phyloP scores from a whole-genome alignment of 2,888 invertebrate genomes.

The Clistopyga incitator region DNA sequence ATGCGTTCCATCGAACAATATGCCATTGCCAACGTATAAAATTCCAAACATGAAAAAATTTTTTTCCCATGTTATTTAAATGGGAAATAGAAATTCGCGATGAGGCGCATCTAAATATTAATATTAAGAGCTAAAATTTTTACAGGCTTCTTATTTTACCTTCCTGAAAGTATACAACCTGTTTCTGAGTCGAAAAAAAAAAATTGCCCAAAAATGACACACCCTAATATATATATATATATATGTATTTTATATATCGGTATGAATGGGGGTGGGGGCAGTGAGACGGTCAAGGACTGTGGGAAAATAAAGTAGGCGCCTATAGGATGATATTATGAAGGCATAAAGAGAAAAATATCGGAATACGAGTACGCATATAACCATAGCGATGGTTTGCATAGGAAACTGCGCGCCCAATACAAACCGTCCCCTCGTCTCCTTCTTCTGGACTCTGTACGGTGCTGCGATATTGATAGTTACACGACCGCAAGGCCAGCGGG shows the following conservation, averaged over 20 bases:
- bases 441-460: conserved; percentile 45
- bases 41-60: too few species aligned
- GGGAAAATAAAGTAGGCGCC: conserved; percentile 58
- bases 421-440: conserved; percentile 11
- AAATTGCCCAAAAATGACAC: too few species aligned
- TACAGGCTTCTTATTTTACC: too few species aligned
- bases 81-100: too few species aligned
- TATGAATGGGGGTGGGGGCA: conserved; percentile 1
- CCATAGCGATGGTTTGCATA: conserved; percentile 29
- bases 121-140: too few species aligned
- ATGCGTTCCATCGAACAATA: too few species aligned
- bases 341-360: conserved; percentile 26
- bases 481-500: conserved; percentile 78
- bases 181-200: too few species aligned
- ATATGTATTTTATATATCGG: neutral
- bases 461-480: conserved; percentile 81
- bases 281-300: conserved; percentile 35
- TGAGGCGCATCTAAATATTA: too few species aligned
- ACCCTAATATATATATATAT: neutral
- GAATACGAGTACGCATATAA: conserved; percentile 22
- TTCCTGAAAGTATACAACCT: too few species aligned
- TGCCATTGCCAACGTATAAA: too few species aligned
- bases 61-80: too few species aligned
- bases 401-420: conserved; percentile 47
- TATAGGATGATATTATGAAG: conserved; percentile 6